phyloP scores from a whole-genome alignment of 35 echinoderm and acorn worm genomes.

The Apostichopus parvimensis region DNA sequence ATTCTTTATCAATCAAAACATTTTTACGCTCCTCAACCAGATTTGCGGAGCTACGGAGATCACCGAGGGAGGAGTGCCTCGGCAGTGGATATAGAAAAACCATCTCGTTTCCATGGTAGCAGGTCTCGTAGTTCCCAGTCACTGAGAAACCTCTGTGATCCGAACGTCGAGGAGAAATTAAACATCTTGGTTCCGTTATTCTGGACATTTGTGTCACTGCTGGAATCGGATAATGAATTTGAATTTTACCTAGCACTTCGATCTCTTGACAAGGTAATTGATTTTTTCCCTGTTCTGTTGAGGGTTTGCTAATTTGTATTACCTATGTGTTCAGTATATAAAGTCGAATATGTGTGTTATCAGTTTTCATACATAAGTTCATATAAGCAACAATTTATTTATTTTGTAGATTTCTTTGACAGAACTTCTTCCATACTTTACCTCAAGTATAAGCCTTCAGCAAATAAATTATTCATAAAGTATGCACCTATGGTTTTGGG shows the following conservation, averaged over 20 bases:
- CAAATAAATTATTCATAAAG: too few relatives aligned
- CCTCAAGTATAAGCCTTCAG: too few relatives aligned
- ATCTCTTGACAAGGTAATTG: conserved; percentile 83
- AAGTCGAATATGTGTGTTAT: too few relatives aligned
- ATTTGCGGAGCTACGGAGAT: conserved; percentile 65
- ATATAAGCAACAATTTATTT: too few relatives aligned
- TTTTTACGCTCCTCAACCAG: neutral
- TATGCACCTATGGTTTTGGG: too few relatives aligned
- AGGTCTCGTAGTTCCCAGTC: conserved; percentile 76
- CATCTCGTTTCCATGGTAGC: conserved; percentile 56
- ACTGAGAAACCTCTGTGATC: conserved; percentile 79
- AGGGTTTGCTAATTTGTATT: too few relatives aligned
- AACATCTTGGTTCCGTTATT: conserved; percentile 79
- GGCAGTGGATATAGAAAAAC: conserved; percentile 81
- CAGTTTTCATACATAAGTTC: too few relatives aligned
- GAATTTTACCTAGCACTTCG: conserved; percentile 91
- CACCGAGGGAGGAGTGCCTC: conserved; percentile 79
- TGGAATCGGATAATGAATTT: conserved; percentile 97
- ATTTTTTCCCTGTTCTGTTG: too few relatives aligned
- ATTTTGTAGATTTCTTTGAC: too few relatives aligned
- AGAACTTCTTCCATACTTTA: too few relatives aligned
- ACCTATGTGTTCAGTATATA: too few relatives aligned
- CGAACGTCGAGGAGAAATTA: conserved; percentile 78
- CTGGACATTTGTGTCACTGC: conserved; percentile 93
- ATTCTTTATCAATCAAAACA: too few relatives aligned